phyloP scores from a whole-genome alignment of 92 coral and sea anemone genomes.

The Palythoa caribaeorum region DNA sequence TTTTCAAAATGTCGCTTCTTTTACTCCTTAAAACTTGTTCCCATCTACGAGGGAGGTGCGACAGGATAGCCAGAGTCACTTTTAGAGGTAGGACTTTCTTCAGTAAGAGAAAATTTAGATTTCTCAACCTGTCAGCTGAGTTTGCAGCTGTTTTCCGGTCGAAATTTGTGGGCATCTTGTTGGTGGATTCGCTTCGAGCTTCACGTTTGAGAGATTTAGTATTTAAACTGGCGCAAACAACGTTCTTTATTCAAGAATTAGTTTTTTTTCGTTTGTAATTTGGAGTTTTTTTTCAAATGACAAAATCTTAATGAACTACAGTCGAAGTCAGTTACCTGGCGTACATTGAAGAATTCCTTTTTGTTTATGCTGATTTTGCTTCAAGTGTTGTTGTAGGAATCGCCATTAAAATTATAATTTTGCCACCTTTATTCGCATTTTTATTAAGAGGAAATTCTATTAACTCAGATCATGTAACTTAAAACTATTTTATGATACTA shows the following conservation, averaged over 20 bases:
- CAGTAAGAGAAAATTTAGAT: conserved; percentile 26
- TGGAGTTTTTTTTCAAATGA: not conserved
- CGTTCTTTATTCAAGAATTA: not conserved
- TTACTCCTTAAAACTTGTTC: conserved; percentile 95
- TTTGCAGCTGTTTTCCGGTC: conserved; percentile 48
- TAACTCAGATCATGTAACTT: not conserved
- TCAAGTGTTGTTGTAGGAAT: conserved; percentile 21
- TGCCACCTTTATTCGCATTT: conserved; percentile 25
- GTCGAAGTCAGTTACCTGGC: conserved; percentile 31
- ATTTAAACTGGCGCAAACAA: not conserved
- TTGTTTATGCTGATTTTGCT: conserved; percentile 24
- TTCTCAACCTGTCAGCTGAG: conserved; percentile 22
- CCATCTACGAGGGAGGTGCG: conserved; percentile 95
- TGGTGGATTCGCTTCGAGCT: conserved; percentile 4
- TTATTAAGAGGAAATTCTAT: not conserved
- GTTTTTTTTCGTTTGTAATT: not conserved
- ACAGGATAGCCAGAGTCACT: conserved; percentile 97
- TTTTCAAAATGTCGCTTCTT: conserved; percentile 87
- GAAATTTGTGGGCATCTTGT: conserved; percentile 8
- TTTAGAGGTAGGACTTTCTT: conserved; percentile 86
- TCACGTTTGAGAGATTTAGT: conserved; percentile 9
- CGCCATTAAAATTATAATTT: conserved; percentile 25
- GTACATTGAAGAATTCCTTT: conserved; percentile 35
- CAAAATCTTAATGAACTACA: conserved; percentile 9
- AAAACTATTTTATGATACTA: not conserved